Evolutionary conservation across 2,888 invertebrate genomes (phyloP).

Genomic region (Drosophila peninsularis): DNA sequence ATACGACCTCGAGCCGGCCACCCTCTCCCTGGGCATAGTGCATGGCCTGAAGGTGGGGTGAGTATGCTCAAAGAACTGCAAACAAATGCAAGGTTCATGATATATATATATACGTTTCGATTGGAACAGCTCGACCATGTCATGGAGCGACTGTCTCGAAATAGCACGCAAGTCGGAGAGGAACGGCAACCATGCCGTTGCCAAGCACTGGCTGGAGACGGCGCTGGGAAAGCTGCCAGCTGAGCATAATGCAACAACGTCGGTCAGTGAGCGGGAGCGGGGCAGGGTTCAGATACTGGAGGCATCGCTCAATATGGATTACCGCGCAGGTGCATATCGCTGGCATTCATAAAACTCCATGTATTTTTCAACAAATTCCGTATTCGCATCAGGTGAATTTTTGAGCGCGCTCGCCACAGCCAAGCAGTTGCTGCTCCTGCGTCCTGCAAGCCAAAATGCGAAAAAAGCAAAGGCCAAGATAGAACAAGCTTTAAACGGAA

Average conservation of each 20-base stretch:
- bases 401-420: conserved; percentile 64
- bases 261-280: conserved; percentile 33
- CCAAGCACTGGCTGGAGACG: conserved; percentile 80
- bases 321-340: conserved; percentile 67
- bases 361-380: conserved; percentile 8
- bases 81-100: conserved; percentile 32
- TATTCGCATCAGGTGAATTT: conserved; percentile 65
- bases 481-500: conserved; percentile 42
- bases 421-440: conserved; percentile 63
- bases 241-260: conserved; percentile 36
- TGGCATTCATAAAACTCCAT: conserved; percentile 13
- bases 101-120: conserved; percentile 20
- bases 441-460: conserved; percentile 63
- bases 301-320: conserved; percentile 68
- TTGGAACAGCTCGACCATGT: conserved; percentile 73
- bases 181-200: conserved; percentile 69
- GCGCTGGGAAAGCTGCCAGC: conserved; percentile 71
- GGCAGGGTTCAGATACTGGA: conserved; percentile 67
- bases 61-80: conserved; percentile 18
- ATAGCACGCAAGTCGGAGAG: conserved; percentile 74
- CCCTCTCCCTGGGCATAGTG: conserved; percentile 86
- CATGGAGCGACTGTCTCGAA: conserved; percentile 81
- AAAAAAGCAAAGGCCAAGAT: conserved; percentile 60
- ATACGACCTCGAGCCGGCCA: conserved; percentile 87
- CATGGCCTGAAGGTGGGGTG: conserved; percentile 82